phyloP scores from a whole-genome alignment of 1,140 invertebrate genomes.

The Melitaea cinxia region DNA sequence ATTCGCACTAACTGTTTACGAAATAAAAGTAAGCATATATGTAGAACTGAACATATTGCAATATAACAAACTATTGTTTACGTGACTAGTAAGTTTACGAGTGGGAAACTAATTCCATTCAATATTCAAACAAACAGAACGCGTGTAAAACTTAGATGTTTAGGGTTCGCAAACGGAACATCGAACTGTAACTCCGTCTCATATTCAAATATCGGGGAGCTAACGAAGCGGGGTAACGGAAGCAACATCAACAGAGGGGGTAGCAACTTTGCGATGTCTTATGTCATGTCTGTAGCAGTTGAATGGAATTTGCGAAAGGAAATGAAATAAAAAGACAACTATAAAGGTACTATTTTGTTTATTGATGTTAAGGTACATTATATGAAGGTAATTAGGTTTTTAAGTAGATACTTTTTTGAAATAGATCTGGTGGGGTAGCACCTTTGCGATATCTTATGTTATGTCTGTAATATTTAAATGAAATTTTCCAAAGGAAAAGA shows the following conservation, averaged over 20 bases:
- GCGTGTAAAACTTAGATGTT: conserved; percentile 66
- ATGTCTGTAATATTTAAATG: too few relatives aligned
- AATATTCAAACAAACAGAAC: conserved; percentile 55
- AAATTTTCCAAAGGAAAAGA: too few relatives aligned
- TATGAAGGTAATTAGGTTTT: too few relatives aligned
- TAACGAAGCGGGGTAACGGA: conserved; percentile 63
- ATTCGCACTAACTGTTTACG: too few relatives aligned
- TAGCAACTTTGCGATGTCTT: conserved; percentile 3
- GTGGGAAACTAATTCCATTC: conserved; percentile 47
- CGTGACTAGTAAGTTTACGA: conserved; percentile 34
- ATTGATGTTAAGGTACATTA: too few relatives aligned
- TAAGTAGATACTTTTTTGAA: too few relatives aligned
- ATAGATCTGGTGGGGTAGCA: too few relatives aligned
- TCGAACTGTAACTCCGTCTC: conserved; percentile 71
- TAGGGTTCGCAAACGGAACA: conserved; percentile 58
- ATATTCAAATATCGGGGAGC: conserved; percentile 76
- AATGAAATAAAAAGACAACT: too few relatives aligned
- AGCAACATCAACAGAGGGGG: conserved; percentile 54
- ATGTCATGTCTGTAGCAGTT: not conserved
- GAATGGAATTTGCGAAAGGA: too few relatives aligned
- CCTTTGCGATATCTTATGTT: too few relatives aligned
- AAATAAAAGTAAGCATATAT: not conserved
- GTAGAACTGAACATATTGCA: not conserved
- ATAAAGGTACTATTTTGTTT: too few relatives aligned
- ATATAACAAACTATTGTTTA: conserved; percentile 10